Percentiles rank a stretch among this genome's conserved stretches.
These are phyloP conservation scores for Eptatretus burgeri DNA, from an alignment of 2,113 vertebrate genomes.

Conservation along the genomic window DNA sequence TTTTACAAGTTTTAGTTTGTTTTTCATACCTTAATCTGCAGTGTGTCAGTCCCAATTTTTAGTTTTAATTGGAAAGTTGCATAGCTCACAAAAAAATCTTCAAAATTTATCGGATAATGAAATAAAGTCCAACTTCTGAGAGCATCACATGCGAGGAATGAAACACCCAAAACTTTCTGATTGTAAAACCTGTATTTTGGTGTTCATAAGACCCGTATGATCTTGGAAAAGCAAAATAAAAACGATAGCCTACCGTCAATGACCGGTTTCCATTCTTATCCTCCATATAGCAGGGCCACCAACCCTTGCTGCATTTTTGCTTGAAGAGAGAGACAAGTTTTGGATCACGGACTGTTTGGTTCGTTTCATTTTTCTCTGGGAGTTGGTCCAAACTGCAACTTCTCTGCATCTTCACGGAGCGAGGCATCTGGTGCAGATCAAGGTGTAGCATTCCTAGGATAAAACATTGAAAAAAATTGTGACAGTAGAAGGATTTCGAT, in stretches of 20 bases:
- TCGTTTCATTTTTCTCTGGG: neutral
- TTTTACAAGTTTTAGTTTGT: too few species aligned
- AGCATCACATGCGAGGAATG: neutral
- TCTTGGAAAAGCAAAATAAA: neutral
- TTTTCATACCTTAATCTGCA: too few species aligned
- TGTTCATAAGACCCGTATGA: neutral
- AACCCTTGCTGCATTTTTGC: constrained; percentile 66
- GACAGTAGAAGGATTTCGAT: neutral
- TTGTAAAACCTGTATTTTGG: neutral
- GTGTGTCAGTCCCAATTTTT: too few species aligned
- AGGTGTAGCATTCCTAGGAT: constrained; percentile 49
- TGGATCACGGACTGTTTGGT: constrained; percentile 12
- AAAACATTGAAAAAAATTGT: neutral
- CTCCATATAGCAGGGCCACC: constrained; percentile 52
- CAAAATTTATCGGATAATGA: too few species aligned
- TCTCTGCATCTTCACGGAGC: constrained; percentile 43
- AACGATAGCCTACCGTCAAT: constrained; percentile 26
- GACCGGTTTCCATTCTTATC: constrained; percentile 22
- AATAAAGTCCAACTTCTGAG: neutral
- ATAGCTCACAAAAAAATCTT: too few species aligned
- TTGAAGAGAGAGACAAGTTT: constrained; percentile 54
- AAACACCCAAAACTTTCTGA: neutral
- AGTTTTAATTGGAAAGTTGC: too few species aligned
- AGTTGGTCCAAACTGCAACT: constrained; percentile 41
- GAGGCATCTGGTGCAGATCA: constrained; percentile 65